Percentiles rank a stretch among this genome's conserved stretches.
Evolutionary conservation across 2,888 invertebrate species (phyloP).

Genomic region (Tridacna crocea): DNA sequence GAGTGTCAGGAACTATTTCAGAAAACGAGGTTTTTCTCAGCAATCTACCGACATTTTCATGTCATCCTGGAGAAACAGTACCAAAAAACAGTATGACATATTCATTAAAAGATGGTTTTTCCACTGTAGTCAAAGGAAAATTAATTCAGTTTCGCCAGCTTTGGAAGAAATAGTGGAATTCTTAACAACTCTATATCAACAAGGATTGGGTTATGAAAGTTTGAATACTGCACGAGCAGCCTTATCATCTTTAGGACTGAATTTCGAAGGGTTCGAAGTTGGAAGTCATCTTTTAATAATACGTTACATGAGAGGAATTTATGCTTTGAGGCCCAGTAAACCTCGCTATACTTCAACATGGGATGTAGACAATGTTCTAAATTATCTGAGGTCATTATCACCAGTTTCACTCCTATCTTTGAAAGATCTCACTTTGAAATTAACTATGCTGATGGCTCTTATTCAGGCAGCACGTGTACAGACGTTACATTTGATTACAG

Average conservation of each 20-base stretch:
- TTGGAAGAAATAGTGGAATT: slow-evolving; percentile 20
- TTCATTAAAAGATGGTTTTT: too few relatives aligned
- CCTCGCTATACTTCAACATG: too few relatives aligned
- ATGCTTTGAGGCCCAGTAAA: too few relatives aligned
- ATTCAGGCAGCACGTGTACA: slow-evolving; percentile 46
- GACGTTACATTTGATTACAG: too few relatives aligned
- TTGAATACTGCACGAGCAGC: slow-evolving; percentile 35
- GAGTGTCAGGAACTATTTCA: too few relatives aligned
- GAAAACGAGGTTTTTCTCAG: slow-evolving; percentile 18
- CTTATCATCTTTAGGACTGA: slow-evolving; percentile 29
- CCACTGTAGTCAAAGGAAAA: too few relatives aligned
- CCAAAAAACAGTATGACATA: slow-evolving; percentile 25
- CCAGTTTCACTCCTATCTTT: too few relatives aligned
- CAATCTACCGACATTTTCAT: slow-evolving; percentile 41
- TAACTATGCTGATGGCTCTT: slow-evolving; percentile 49
- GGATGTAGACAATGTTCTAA: slow-evolving; percentile 31
- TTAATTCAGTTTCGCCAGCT: too few relatives aligned
- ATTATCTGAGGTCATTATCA: too few relatives aligned
- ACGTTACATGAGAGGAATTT: too few relatives aligned
- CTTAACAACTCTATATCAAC: slow-evolving; percentile 21
- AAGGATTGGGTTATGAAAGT: slow-evolving; percentile 38
- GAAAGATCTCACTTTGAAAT: slow-evolving; percentile 47
- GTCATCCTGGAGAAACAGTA: slow-evolving; percentile 34
- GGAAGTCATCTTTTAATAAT: too few relatives aligned
- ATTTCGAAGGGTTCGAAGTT: slow-evolving; percentile 28